Evolutionary conservation across 2,888 invertebrate genomes (phyloP).

Genomic region (Scaptomyza cyrtandrae): DNA sequence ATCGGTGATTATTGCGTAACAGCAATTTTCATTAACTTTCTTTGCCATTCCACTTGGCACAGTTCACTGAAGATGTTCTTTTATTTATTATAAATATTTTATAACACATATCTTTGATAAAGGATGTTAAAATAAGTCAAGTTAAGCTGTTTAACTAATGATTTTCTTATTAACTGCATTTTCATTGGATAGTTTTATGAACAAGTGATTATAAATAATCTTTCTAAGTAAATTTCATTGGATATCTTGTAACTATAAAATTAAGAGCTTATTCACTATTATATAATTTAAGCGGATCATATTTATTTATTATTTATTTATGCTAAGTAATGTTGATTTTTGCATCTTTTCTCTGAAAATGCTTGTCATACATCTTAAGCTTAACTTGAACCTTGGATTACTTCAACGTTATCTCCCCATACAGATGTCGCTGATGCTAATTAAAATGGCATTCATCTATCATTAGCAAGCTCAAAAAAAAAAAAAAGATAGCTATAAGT

Average conservation of each 20-base stretch:
- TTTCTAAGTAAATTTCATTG: too few species aligned
- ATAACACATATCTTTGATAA: background rate
- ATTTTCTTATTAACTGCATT: too few species aligned
- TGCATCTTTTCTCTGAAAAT: too few species aligned
- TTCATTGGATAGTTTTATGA: too few species aligned
- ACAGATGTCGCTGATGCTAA: constrained; percentile 1
- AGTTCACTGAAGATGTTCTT: background rate
- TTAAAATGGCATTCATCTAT: constrained; percentile 15
- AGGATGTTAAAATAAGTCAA: background rate
- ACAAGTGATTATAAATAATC: too few species aligned
- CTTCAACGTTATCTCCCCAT: background rate
- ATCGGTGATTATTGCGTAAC: background rate
- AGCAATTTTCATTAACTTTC: background rate
- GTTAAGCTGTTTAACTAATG: background rate
- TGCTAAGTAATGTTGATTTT: too few species aligned
- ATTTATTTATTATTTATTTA: too few species aligned
- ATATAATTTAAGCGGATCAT: too few species aligned
- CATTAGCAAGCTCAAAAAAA: constrained; percentile 15
- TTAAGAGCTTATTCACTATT: too few species aligned
- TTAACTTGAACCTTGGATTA: background rate
- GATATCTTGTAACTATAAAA: too few species aligned
- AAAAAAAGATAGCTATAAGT: background rate
- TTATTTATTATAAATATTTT: background rate
- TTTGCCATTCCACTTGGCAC: background rate
- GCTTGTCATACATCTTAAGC: background rate